phyloP scores from a whole-genome alignment of 35 echinoderm and acorn worm species.

The Apostichopus parvimensis region DNA sequence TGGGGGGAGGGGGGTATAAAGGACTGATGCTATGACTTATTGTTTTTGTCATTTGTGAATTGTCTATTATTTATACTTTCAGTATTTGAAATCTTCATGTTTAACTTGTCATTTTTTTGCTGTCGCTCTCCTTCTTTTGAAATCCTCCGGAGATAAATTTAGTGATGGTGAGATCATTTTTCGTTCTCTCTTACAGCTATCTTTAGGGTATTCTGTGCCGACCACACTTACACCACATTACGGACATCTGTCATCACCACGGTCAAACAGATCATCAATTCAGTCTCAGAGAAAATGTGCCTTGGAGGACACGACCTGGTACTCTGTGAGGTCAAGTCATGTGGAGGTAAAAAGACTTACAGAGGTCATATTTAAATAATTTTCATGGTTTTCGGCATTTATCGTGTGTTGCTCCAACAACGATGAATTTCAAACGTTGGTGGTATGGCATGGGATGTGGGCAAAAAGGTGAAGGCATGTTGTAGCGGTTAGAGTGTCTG shows the following conservation, averaged over 20 bases:
- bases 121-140: not conserved
- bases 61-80: too few species aligned
- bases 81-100: too few species aligned
- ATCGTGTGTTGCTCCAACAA: too few species aligned
- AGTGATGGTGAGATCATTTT: not conserved
- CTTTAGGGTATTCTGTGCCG: conserved; percentile 98
- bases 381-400: too few species aligned
- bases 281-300: conserved; percentile 92
- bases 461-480: too few species aligned
- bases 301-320: conserved; percentile 82
- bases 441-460: too few species aligned
- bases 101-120: not conserved
- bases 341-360: conserved; percentile 65
- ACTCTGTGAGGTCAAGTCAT: conserved; percentile 97
- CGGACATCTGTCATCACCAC: conserved; percentile 77
- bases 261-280: conserved; percentile 58
- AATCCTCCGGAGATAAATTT: not conserved
- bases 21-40: too few species aligned
- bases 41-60: too few species aligned
- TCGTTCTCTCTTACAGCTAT: conserved; percentile 57
- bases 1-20: too few species aligned
- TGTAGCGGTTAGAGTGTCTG: too few species aligned
- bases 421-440: too few species aligned
- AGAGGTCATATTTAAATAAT: not conserved
- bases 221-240: conserved; percentile 98